These are phyloP conservation scores for Temnothorax nylanderi DNA, from an alignment of 1,140 invertebrate species.

Conservation along the genomic window DNA sequence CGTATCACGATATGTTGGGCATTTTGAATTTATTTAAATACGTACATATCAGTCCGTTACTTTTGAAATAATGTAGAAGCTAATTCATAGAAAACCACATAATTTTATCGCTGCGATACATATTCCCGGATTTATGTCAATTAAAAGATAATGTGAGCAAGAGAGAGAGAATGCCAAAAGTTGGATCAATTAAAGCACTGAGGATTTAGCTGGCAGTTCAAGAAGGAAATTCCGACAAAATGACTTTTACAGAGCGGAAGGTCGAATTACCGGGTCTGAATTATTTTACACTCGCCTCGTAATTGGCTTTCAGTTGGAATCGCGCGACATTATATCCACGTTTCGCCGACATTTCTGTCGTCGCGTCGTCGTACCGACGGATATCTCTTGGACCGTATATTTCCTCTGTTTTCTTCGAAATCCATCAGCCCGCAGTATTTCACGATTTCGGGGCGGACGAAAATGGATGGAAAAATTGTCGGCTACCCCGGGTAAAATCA, in stretches of 20 bases:
- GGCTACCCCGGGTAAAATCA: slow-evolving; percentile 33
- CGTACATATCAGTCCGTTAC: not conserved
- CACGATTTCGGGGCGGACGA: slow-evolving; percentile 44
- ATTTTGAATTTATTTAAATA: slow-evolving; percentile 14
- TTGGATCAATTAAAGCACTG: slow-evolving; percentile 35
- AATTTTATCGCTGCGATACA: not conserved
- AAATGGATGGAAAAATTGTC: slow-evolving; percentile 58
- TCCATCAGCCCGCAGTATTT: slow-evolving; percentile 55
- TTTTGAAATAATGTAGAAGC: not conserved
- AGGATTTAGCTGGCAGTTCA: slow-evolving; percentile 16
- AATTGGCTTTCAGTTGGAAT: slow-evolving; percentile 53
- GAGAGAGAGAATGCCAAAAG: not conserved
- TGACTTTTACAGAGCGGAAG: slow-evolving; percentile 12
- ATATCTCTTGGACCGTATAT: slow-evolving; percentile 41
- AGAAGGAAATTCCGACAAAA: slow-evolving; percentile 31
- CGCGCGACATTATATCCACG: slow-evolving; percentile 42
- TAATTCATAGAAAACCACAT: not conserved
- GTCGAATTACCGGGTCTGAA: slow-evolving; percentile 44
- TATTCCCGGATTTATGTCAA: slow-evolving; percentile 19
- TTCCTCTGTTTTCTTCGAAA: slow-evolving; percentile 53
- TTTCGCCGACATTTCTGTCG: slow-evolving; percentile 26
- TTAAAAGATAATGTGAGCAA: not conserved
- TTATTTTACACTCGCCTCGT: slow-evolving; percentile 38
- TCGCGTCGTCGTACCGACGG: slow-evolving; percentile 15
- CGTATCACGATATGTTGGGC: not conserved